A percentile compares a stretch with the other conserved stretches of the same genome.
Conservation (phyloP, 2,113 vertebrate genomes). For the Istiophorus platypterus region DNA sequence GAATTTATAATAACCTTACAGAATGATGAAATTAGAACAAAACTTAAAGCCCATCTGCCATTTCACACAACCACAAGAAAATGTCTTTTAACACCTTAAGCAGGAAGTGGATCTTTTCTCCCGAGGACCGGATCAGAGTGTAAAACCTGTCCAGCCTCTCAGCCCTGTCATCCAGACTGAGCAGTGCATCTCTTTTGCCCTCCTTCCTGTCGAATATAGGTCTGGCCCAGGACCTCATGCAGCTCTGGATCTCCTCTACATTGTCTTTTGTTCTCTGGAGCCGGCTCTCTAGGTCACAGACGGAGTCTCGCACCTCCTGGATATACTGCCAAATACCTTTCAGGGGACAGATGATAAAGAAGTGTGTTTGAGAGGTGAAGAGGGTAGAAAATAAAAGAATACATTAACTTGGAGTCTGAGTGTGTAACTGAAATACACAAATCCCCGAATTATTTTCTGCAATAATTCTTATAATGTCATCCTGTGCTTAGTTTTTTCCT, state of each 20-base stretch:
- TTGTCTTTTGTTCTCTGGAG: constrained; percentile 91
- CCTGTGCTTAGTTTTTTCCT: neutral
- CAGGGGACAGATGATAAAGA: neutral
- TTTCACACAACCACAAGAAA: neutral
- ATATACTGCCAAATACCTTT: constrained; percentile 90
- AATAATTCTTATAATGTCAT: neutral
- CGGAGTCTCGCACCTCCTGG: constrained; percentile 77
- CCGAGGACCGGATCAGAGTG: constrained; percentile 83
- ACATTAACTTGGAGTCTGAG: neutral
- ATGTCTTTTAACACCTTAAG: constrained; percentile 83
- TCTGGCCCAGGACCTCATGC: constrained; percentile 86
- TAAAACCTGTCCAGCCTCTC: constrained; percentile 86
- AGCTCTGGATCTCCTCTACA: constrained; percentile 87
- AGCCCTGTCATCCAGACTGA: constrained; percentile 87
- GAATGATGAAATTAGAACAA: constrained; percentile 27
- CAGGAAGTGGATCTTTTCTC: constrained; percentile 89
- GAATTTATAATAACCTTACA: neutral
- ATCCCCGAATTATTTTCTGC: neutral
- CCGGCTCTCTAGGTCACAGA: constrained; percentile 88
- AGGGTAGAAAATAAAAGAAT: neutral
- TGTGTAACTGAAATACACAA: neutral
- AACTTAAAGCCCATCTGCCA: neutral
- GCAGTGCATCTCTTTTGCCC: constrained; percentile 87
- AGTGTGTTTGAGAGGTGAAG: neutral
- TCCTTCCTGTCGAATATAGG: constrained; percentile 92